phyloP scores from a whole-genome alignment of 1,140 invertebrate genomes.

The Bombus pyrosoma region DNA sequence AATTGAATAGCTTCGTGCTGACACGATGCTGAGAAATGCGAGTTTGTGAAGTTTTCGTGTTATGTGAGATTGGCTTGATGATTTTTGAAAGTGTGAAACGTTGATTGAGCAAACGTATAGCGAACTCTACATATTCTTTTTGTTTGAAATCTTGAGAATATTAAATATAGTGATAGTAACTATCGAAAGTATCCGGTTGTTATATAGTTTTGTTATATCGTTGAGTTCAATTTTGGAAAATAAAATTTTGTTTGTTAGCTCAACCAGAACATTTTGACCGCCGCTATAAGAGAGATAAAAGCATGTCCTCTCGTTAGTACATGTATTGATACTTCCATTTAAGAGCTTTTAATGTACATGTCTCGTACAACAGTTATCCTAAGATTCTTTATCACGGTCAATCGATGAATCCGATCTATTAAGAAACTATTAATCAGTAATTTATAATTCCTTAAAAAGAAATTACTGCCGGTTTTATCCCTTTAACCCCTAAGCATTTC shows the following conservation, averaged over 20 bases:
- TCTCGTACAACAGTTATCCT: background rate
- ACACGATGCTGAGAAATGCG: background rate
- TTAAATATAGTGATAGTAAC: background rate
- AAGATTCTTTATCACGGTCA: background rate
- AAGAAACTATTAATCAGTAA: constrained; percentile 1
- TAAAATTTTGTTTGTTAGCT: background rate
- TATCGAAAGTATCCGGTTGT: background rate
- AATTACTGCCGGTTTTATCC: background rate
- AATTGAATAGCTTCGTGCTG: background rate
- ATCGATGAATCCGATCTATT: background rate
- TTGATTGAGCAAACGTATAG: background rate
- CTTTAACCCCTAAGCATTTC: background rate
- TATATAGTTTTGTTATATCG: background rate
- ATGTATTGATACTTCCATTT: constrained; percentile 2
- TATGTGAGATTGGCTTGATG: background rate
- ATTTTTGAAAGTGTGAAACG: background rate
- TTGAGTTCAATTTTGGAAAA: background rate
- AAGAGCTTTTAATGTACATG: constrained; percentile 23
- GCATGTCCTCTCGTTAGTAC: background rate
- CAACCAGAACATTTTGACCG: background rate
- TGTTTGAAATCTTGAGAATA: background rate
- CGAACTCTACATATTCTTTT: too few species aligned
- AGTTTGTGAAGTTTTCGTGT: background rate
- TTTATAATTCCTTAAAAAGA: background rate
- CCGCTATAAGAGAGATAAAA: background rate